Conservation (phyloP, 2,797 vertebrate genomes). For the Sebastes vulpes region DNA sequence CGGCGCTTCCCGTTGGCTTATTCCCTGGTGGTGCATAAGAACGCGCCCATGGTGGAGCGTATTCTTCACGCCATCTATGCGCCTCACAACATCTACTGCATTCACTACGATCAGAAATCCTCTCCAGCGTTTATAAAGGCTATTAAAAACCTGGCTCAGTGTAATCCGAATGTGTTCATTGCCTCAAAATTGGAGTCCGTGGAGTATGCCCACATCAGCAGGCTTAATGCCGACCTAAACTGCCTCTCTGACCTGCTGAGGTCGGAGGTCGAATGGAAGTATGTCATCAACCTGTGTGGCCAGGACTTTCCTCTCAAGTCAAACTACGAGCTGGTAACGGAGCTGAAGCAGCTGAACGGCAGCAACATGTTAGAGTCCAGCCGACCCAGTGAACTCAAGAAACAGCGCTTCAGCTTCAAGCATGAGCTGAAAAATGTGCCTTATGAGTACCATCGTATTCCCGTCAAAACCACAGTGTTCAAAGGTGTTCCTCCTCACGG, state of each 20-base stretch:
- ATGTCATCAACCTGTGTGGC: constrained; percentile 94
- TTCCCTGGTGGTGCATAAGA: constrained; percentile 95
- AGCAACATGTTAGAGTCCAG: constrained; percentile 92
- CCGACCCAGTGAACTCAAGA: constrained; percentile 88
- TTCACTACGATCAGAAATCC: constrained; percentile 94
- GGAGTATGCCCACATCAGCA: constrained; percentile 91
- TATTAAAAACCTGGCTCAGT: constrained; percentile 88
- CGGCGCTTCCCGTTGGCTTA: constrained; percentile 90
- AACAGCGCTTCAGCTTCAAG: constrained; percentile 88
- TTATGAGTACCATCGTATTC: constrained; percentile 87
- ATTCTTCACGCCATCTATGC: constrained; percentile 91
- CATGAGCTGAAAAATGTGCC: constrained; percentile 87
- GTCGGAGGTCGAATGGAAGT: constrained; percentile 91
- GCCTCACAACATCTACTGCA: constrained; percentile 92
- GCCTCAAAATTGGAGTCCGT: constrained; percentile 91
- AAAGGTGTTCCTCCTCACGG: constrained; percentile 88
- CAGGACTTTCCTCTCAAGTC: constrained; percentile 94
- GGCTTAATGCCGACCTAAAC: constrained; percentile 94
- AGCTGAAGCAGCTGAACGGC: constrained; percentile 89
- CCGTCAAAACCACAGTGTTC: constrained; percentile 83
- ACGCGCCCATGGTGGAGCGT: constrained; percentile 93
- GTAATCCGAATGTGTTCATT: constrained; percentile 91
- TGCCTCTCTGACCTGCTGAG: constrained; percentile 91
- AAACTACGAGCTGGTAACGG: constrained; percentile 89
- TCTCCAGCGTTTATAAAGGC: constrained; percentile 87